Base-by-base conservation (phyloP, 2,888 invertebrate genomes). In the Griposia aprilina region DNA sequence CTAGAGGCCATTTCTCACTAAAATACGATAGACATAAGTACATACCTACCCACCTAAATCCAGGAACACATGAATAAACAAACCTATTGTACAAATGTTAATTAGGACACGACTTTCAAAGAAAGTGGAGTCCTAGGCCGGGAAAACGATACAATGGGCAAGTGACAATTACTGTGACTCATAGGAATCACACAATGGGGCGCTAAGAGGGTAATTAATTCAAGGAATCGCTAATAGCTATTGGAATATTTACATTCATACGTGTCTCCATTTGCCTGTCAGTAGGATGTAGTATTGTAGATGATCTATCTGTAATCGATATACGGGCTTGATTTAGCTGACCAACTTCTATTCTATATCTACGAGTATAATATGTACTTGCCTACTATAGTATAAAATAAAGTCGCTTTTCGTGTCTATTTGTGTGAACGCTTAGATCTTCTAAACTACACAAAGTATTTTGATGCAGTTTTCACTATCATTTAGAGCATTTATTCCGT, bases 91-190 rank as follows among this genome's bases (percentile, higher is more conserved):
- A 57, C 50, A 45, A 65, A 83, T 83, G 80, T 17, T 76, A 73
- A 82, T 76, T 36, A 55, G 45, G 59, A 45, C 82, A 83, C 82
- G 82, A 83, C 50, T 20, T 83, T 65, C 50, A 45, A 45, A 83
- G 83, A 75, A 78, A 83, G 48, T 75, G 60, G 45, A 66, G 59
- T 65, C 67, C 59, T 63, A 52, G 1, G 57, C 63, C 67, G 60
- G 80, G 65, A 52, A 76, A 45, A 26, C 59, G 45, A 68, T 77
- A 48, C 71, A 23, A 36, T 70, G 72, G 45, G 57, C n/a, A 65
- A 62, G 66, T 23, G 20, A 71, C 71, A 68, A 69, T 76, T 77
- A 72, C 55, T 41, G n/a, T 83, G 84, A 84, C 68, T 83, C 84
- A 81, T 68, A 82, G 0, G 63, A 50, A 68, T 74, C 59, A 80